Evolutionary conservation across 2,888 invertebrate species (phyloP), one percentile per base, ranked within the genome.

Genomic region (Heliconius ismenius): DNA sequence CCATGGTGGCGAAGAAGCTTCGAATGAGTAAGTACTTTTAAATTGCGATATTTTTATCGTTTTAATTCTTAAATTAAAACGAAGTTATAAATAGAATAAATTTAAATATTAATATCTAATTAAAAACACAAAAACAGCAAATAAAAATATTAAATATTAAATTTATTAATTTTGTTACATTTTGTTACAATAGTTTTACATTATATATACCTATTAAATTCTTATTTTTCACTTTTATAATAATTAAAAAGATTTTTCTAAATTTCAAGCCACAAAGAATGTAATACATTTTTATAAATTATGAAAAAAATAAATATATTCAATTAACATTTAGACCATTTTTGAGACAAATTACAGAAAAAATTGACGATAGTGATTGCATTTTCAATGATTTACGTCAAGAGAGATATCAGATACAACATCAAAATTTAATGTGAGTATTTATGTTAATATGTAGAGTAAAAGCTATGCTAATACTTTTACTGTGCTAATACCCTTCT

Each of bases 361-460:
- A 83, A 6, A n/a, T 64, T 3, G 87, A 86, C 62, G 79, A 83
- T 0, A 79, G 90, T 0, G 91, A 92, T 49, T 94, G 92, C 73
- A 88, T 94, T 67, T 89, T 88, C 83, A 93, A 94, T 77, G 93
- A 94, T 79, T 80, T 94, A 73, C 82, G 92, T 67, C 85, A 85
- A 32, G 92, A 92, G 75, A 86, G 92, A 85, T 94, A 91, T 76
- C 85, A 86, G 76, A 86, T 94, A 73, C 88, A 86, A 1, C 87
- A 90, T 79, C 94, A 94, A 81, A 90, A 94, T 81, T 84, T 93
- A 28, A 83, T 93, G 94, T 94, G 81, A 94, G 94, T 87, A n/a
- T 73, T 54, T 76, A n/a, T 21, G 1, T 58, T 26, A 58, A 6
- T 4, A 24, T 28, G n/a, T 4, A 43, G 36, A 24, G n/a, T n/a